phyloP scores from a whole-genome alignment of 1,140 invertebrate genomes.

The Asbolus verrucosus region DNA sequence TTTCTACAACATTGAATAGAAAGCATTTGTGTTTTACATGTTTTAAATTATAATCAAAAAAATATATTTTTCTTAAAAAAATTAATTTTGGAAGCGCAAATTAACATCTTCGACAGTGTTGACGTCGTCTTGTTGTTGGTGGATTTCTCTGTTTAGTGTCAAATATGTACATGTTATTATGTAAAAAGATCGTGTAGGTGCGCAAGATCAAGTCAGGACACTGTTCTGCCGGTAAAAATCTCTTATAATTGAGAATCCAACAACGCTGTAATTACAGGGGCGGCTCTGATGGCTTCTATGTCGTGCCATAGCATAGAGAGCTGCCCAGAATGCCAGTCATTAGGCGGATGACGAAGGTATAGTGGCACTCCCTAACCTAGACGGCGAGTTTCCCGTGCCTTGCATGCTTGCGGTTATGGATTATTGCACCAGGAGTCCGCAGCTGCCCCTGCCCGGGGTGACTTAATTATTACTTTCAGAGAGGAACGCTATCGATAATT shows the following conservation, averaged over 20 bases:
- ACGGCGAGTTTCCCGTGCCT: constrained; percentile 38
- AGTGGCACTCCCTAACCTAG: constrained; percentile 27
- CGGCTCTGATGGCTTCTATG: constrained; percentile 34
- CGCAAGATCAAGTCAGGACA: background rate
- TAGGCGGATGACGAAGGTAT: constrained; percentile 39
- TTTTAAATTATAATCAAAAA: too few species aligned
- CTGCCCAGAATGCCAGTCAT: constrained; percentile 41
- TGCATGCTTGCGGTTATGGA: constrained; percentile 47
- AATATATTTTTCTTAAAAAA: too few species aligned
- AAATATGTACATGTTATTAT: constrained; percentile 1
- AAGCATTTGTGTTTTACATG: too few species aligned
- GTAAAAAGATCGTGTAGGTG: constrained; percentile 17
- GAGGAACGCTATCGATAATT: constrained; percentile 42
- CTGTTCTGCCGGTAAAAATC: constrained; percentile 2
- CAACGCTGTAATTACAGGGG: constrained; percentile 30
- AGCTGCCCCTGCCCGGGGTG: constrained; percentile 40
- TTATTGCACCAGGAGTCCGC: constrained; percentile 46
- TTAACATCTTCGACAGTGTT: too few species aligned
- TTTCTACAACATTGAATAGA: too few species aligned
- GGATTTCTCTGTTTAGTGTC: background rate
- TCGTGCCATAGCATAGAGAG: constrained; percentile 28
- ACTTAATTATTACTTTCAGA: constrained; percentile 44
- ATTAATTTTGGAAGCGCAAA: too few species aligned
- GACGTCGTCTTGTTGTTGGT: constrained; percentile 2
- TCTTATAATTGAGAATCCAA: constrained; percentile 28